Evolutionary conservation across 1,140 invertebrate species (phyloP), one percentile per base, ranked within the genome.

Genomic region (Nephila pilipes): DNA sequence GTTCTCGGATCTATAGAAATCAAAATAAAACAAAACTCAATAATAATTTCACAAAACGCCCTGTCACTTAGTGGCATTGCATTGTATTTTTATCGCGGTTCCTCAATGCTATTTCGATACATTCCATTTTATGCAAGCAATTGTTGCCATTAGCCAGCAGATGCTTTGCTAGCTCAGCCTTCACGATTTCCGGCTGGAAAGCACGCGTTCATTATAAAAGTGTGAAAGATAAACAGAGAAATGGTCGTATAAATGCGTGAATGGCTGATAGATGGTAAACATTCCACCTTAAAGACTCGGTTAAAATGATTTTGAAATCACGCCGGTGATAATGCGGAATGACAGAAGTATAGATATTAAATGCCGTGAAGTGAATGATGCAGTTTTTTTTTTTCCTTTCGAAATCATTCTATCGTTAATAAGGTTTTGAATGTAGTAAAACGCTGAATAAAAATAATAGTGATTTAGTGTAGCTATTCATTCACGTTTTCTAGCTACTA

Each of bases 1-100:
- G 98, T 97, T 94, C 97, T 96, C 63, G 98, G 98, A 97, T 99
- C 99, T 99, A 96, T n/a, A 87, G 81, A 46, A 79, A 46, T 46
- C 46, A 46, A 46, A 46, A 46, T 46, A 0, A 46, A 46, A 46
- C 38, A 46, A 46, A 46, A 46, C 46, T 46, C 12, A 46, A 46
- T 6, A 8, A 29, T 65, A 29, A 29, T 65, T 63, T 22, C n/a
- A 63, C 25, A 10, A 38, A 55, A 14, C 22, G 14, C 80, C 3
- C 10, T 55, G 38, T 63, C 10, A 29, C 29, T 63, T 57, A 1
- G 20, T n/a, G 58, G 25, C 85, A 38, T 36, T 38, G 58, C 32
- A 60, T 87, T 63, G 85, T 63, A 58, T 60, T 22, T 75, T 75
- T 75, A 75, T 75, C 16, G 29, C 14, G 29, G 29, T 75, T 75